A percentile compares a stretch with the other conserved stretches of the same genome.
phyloP scores from a whole-genome alignment of 35 echinoderm and acorn worm species.

The Chiridota heheva region DNA sequence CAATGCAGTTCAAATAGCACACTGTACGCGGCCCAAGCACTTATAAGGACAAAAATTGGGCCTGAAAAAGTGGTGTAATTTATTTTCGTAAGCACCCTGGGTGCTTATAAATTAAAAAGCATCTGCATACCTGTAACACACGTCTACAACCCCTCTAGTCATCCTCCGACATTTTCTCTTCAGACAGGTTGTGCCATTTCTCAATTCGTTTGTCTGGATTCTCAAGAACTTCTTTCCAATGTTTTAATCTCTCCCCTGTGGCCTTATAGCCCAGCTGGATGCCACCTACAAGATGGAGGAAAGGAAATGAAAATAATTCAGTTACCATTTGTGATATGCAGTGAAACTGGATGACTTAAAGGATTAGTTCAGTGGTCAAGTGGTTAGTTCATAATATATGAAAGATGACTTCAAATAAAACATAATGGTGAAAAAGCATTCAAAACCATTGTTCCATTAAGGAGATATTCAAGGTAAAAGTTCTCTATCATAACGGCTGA shows the following conservation, averaged over 20 bases:
- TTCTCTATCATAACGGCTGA: no score
- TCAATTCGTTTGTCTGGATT: conserved; percentile 40
- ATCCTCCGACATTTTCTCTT: conserved; percentile 14
- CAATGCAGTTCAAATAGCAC: no score
- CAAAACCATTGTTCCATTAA: not conserved
- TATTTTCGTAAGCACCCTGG: no score
- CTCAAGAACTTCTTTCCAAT: conserved; percentile 36
- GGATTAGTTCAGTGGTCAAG: no score
- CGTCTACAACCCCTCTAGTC: no score
- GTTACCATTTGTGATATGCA: not conserved
- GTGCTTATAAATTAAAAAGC: no score
- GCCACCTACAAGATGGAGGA: conserved; percentile 27
- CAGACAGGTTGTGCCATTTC: conserved; percentile 36
- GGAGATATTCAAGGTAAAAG: no score
- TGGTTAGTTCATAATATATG: not conserved
- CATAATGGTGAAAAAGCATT: not conserved
- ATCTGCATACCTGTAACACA: no score
- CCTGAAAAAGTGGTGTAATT: no score
- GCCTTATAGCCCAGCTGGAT: conserved; percentile 15
- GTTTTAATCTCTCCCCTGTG: conserved; percentile 24
- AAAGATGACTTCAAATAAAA: not conserved
- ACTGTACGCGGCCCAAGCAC: no score
- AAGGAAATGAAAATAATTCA: not conserved
- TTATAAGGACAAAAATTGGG: no score
- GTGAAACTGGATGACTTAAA: no score